phyloP scores from a whole-genome alignment of 1,140 invertebrate species.

The Drosophila parvula region DNA sequence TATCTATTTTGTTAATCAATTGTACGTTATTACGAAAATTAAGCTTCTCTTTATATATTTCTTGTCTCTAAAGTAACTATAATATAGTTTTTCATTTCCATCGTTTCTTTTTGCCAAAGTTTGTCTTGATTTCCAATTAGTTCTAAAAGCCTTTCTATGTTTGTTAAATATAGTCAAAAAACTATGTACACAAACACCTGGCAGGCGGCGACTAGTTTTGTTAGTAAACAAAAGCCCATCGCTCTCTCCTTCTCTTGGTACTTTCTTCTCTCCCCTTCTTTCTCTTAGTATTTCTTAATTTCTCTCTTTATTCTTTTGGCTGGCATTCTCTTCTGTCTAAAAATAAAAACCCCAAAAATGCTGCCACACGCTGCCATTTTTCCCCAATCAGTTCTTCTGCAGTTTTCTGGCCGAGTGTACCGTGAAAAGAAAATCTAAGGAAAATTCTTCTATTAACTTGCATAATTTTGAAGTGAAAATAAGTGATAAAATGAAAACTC shows the following conservation, averaged over 20 bases:
- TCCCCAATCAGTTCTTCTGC: conserved; percentile 57
- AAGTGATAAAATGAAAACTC: conserved; percentile 54
- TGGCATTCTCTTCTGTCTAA: conserved; percentile 51
- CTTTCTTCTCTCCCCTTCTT: not conserved
- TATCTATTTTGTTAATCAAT: too few relatives aligned
- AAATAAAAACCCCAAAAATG: conserved; percentile 62
- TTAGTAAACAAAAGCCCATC: conserved; percentile 41
- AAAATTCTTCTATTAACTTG: conserved; percentile 39
- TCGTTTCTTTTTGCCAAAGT: not conserved
- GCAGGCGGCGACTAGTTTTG: conserved; percentile 6
- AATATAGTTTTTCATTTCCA: too few relatives aligned
- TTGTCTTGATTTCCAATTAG: conserved; percentile 20
- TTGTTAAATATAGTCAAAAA: conserved; percentile 5
- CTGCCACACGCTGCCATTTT: conserved; percentile 59
- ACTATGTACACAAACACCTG: not conserved
- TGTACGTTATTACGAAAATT: too few relatives aligned
- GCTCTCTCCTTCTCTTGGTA: not conserved
- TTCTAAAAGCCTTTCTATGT: conserved; percentile 24
- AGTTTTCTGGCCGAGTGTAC: conserved; percentile 52
- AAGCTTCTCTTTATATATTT: too few relatives aligned
- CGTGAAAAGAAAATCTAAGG: conserved; percentile 10
- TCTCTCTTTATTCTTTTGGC: conserved; percentile 8
- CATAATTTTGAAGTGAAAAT: conserved; percentile 55
- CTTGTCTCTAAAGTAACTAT: too few relatives aligned
- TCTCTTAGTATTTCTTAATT: not conserved